A percentile compares a stretch with the other conserved stretches of the same genome.
phyloP scores from a whole-genome alignment of 1,140 invertebrate species.

The Drosophila mauritiana region DNA sequence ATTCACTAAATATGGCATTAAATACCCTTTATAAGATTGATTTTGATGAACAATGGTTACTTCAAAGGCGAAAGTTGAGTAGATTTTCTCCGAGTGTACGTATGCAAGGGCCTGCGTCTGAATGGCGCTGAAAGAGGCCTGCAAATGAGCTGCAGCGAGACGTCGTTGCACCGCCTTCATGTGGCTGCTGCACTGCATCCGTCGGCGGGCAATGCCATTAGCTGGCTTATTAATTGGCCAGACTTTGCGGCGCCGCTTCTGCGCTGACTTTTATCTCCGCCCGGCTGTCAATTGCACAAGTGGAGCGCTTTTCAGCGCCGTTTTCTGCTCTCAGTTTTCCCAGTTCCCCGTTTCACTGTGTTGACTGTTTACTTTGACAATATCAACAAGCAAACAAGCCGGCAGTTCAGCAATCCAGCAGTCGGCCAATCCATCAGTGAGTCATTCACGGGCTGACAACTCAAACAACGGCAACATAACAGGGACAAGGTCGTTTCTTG shows the following conservation, averaged over 20 bases:
- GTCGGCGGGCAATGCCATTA: conserved; percentile 65
- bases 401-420: conserved; percentile 5
- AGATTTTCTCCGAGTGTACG: not conserved
- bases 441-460: conserved; percentile 74
- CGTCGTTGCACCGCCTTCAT: conserved; percentile 7
- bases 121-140: conserved; percentile 34
- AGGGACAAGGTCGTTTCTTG: conserved; percentile 66
- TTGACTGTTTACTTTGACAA: conserved; percentile 52
- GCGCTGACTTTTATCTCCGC: conserved; percentile 64
- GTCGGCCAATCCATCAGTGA: conserved; percentile 61
- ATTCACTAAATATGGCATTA: too few relatives aligned
- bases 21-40: too few relatives aligned
- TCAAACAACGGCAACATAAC: conserved; percentile 66
- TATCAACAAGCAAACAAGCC: conserved; percentile 52
- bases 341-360: not conserved
- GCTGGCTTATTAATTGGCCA: conserved; percentile 73
- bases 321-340: not conserved
- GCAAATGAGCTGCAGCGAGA: conserved; percentile 48
- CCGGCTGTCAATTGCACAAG: conserved; percentile 50
- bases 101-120: not conserved
- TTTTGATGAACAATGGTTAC: too few relatives aligned
- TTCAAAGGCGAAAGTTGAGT: not conserved
- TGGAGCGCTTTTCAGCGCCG: conserved; percentile 5
- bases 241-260: conserved; percentile 13
- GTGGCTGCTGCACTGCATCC: conserved; percentile 39